Percentiles rank a stretch among this genome's conserved stretches.
Evolutionary conservation across 2,888 invertebrate species (phyloP).

Genomic region (Piscicola geometra): DNA sequence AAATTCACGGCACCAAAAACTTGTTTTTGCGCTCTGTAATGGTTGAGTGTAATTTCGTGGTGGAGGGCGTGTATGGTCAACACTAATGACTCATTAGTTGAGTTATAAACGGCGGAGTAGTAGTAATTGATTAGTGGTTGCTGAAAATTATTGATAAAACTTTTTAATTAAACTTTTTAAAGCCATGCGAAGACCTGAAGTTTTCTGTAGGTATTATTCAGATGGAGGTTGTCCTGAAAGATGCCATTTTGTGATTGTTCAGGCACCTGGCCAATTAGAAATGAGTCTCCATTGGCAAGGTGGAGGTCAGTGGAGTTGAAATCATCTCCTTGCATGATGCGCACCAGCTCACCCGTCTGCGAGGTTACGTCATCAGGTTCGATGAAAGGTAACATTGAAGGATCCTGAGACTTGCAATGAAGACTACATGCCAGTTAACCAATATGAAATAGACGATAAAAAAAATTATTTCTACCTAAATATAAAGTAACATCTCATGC

Average conservation of each 20-base stretch:
- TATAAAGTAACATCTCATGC: background rate
- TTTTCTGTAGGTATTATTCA: slow-evolving; percentile 41
- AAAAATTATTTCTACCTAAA: background rate
- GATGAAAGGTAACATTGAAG: too few species aligned
- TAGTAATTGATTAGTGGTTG: too few species aligned
- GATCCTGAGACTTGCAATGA: background rate
- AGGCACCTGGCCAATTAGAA: slow-evolving; percentile 55
- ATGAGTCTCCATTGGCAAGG: slow-evolving; percentile 52
- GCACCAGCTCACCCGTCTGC: slow-evolving; percentile 54
- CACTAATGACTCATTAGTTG: too few species aligned
- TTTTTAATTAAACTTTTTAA: too few species aligned
- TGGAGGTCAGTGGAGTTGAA: slow-evolving; percentile 55
- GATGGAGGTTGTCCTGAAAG: slow-evolving; percentile 46
- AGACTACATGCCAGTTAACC: background rate
- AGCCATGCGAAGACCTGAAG: slow-evolving; percentile 50
- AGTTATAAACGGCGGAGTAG: too few species aligned
- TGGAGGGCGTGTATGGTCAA: too few species aligned
- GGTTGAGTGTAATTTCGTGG: too few species aligned
- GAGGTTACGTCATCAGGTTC: too few species aligned
- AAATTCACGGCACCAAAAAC: too few species aligned
- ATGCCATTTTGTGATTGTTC: slow-evolving; percentile 48
- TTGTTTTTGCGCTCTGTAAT: too few species aligned
- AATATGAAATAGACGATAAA: background rate
- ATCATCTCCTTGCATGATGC: slow-evolving; percentile 54
- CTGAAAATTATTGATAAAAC: too few species aligned